phyloP scores from a whole-genome alignment of 2,888 invertebrate species.

The Volucella inflata region DNA sequence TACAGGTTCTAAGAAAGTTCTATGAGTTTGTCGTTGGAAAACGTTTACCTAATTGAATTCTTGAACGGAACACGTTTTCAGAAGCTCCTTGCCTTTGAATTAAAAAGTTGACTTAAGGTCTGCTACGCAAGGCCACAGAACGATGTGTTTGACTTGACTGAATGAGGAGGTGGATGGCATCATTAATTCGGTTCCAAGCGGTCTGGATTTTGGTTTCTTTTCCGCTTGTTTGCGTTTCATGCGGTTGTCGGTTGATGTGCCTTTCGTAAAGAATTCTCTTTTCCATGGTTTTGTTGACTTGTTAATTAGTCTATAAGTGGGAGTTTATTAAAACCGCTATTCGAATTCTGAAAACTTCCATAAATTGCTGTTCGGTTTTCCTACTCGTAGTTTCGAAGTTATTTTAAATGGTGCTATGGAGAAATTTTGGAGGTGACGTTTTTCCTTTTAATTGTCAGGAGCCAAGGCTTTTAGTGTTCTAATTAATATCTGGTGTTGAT shows the following conservation, averaged over 20 bases:
- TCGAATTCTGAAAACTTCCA: too few species aligned
- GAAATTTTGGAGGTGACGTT: too few species aligned
- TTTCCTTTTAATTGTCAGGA: too few species aligned
- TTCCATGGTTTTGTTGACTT: not conserved
- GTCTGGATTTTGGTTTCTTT: not conserved
- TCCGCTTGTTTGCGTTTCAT: not conserved
- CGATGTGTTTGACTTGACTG: not conserved
- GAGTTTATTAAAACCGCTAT: too few species aligned
- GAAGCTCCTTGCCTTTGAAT: conserved; percentile 18
- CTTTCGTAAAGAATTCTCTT: not conserved
- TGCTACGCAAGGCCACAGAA: not conserved
- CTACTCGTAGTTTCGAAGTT: too few species aligned
- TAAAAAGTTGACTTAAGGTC: conserved; percentile 27
- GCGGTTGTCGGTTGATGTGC: not conserved
- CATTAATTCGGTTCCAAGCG: not conserved
- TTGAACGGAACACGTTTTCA: conserved; percentile 13
- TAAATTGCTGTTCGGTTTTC: too few species aligned
- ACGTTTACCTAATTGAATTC: conserved; percentile 33
- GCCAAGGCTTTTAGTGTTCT: too few species aligned
- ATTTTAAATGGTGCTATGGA: too few species aligned
- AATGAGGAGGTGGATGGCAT: not conserved
- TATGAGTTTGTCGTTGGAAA: conserved; percentile 17
- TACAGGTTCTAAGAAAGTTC: not conserved
- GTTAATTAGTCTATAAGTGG: too few species aligned
- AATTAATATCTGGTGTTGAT: too few species aligned